Evolutionary conservation across 2,888 invertebrate species (phyloP).

Genomic region (Lepeophtheirus nordmannii): DNA sequence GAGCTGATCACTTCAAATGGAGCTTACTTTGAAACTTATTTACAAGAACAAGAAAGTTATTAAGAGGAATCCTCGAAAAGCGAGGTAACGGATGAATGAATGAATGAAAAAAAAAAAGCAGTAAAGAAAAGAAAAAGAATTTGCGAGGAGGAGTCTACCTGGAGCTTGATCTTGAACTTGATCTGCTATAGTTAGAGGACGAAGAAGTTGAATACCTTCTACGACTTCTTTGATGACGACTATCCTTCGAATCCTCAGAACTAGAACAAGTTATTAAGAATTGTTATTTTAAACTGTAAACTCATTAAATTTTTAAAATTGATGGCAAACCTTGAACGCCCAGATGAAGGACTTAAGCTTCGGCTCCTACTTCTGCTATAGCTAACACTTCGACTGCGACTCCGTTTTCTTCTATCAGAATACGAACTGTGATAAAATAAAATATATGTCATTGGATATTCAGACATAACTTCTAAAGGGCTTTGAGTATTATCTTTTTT

Average conservation of each 20-base stretch:
- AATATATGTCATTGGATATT: too few relatives aligned
- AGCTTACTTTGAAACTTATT: background rate
- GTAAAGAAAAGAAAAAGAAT: background rate
- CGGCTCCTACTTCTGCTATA: background rate
- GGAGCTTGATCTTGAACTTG: constrained; percentile 8
- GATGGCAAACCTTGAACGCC: background rate
- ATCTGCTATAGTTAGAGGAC: constrained; percentile 3
- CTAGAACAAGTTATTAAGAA: background rate
- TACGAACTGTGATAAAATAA: background rate
- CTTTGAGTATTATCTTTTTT: too few relatives aligned
- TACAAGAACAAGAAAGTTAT: background rate
- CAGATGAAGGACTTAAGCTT: background rate
- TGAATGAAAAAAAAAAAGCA: background rate
- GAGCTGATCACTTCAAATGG: too few relatives aligned
- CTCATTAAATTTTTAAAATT: too few relatives aligned
- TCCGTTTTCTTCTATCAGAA: background rate
- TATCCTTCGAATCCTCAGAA: background rate
- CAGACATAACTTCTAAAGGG: too few relatives aligned
- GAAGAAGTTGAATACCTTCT: constrained; percentile 8
- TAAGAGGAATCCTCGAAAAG: background rate
- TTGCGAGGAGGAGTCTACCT: background rate
- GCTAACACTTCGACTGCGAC: background rate
- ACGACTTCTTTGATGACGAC: background rate
- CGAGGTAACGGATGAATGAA: background rate
- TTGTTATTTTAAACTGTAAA: too few relatives aligned